Evolutionary conservation across 2,888 invertebrate species (phyloP).

Genomic region (Idaea biselata): DNA sequence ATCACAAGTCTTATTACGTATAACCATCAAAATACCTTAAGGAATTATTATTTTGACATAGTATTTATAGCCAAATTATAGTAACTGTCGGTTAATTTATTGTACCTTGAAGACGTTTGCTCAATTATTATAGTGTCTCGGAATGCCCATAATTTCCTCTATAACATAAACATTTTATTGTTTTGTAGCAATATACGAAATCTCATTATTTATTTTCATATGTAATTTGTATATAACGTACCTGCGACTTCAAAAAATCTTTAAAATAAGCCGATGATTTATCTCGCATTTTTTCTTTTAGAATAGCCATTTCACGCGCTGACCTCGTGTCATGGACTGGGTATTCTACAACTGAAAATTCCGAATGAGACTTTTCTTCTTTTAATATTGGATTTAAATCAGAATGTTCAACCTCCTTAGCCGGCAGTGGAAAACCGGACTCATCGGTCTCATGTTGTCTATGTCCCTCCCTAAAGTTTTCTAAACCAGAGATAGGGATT

Average conservation of each 20-base stretch:
- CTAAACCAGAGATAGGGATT: background rate
- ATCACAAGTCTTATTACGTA: background rate
- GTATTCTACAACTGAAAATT: constrained; percentile 52
- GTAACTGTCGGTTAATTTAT: background rate
- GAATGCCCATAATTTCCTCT: constrained; percentile 28
- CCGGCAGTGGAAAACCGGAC: background rate
- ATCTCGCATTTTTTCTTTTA: constrained; percentile 26
- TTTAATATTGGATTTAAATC: constrained; percentile 16
- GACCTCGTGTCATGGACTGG: constrained; percentile 15
- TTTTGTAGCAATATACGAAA: background rate
- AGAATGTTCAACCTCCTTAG: background rate
- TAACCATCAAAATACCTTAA: background rate
- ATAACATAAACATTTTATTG: constrained; percentile 25
- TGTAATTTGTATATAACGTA: constrained; percentile 21
- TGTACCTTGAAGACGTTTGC: background rate
- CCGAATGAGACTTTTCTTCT: constrained; percentile 57
- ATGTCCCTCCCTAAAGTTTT: constrained; percentile 1
- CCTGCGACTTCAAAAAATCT: constrained; percentile 37
- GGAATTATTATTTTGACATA: background rate
- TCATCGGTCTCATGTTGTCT: background rate
- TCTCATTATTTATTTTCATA: no score
- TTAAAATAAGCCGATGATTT: constrained; percentile 25
- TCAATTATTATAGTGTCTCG: background rate
- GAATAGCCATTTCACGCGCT: constrained; percentile 16
- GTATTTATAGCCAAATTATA: background rate